phyloP scores from a whole-genome alignment of 2,113 vertebrate species.

The Agelaius tricolor region DNA sequence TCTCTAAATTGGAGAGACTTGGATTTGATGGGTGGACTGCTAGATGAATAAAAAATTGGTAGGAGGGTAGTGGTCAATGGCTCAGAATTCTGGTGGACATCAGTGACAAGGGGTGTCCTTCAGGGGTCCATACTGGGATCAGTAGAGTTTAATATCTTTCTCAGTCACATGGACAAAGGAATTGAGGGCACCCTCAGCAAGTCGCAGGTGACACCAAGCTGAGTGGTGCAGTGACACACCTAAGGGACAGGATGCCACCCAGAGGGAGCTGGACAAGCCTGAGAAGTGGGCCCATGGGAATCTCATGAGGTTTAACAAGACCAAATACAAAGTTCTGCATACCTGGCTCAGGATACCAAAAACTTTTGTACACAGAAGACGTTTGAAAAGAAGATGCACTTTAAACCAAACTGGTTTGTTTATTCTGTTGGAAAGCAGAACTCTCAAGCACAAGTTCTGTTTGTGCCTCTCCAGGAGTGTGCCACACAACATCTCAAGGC shows the following conservation, averaged over 20 bases:
- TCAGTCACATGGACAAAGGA: background rate
- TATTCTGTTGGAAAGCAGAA: background rate
- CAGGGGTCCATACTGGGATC: background rate
- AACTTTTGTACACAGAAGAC: background rate
- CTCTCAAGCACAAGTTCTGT: background rate
- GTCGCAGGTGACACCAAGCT: background rate
- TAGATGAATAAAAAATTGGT: background rate
- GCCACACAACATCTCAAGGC: background rate
- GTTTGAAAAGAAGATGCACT: background rate
- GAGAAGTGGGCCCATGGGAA: background rate
- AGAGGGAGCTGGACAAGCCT: background rate
- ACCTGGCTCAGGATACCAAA: background rate
- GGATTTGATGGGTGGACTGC: background rate
- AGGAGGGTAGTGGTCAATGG: background rate
- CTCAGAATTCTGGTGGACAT: background rate
- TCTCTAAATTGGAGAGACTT: background rate
- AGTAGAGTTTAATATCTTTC: background rate
- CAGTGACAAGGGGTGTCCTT: background rate
- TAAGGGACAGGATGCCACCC: background rate
- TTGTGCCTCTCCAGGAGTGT: rapidly evolving
- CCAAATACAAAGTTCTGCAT: background rate
- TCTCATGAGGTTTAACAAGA: background rate
- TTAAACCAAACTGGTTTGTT: background rate
- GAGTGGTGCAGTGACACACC: background rate
- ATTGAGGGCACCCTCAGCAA: background rate